Conservation (phyloP, 1,140 invertebrate genomes). For the Trichonephila clavipes region DNA sequence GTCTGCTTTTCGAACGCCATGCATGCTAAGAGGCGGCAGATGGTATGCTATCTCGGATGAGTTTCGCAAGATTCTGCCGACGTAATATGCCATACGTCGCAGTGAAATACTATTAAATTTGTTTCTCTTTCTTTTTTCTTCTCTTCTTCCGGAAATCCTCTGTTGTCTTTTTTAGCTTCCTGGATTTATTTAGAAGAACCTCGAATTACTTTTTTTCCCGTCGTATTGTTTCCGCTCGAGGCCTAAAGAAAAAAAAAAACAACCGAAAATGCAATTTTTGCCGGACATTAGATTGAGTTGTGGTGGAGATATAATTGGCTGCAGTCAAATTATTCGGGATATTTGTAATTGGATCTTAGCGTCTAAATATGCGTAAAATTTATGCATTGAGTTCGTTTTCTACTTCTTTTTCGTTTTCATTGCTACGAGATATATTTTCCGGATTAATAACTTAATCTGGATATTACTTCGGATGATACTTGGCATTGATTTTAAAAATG, state of each 20-base stretch:
- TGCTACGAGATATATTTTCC: too few species aligned
- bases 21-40: conserved; percentile 20
- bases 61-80: conserved; percentile 20
- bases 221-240: neutral
- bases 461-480: too few species aligned
- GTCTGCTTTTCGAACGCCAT: neutral
- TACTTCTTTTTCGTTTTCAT: too few species aligned
- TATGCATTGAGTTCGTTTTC: too few species aligned
- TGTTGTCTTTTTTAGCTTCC: conserved; percentile 33
- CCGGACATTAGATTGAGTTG: conserved; percentile 7
- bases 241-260: neutral
- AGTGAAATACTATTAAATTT: conserved; percentile 57
- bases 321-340: neutral
- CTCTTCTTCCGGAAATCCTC: conserved; percentile 33
- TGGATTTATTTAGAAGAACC: conserved; percentile 24
- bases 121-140: neutral
- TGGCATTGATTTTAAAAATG: too few species aligned
- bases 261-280: neutral
- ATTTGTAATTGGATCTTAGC: neutral
- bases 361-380: too few species aligned
- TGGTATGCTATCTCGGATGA: conserved; percentile 7
- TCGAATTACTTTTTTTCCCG: neutral
- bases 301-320: neutral
- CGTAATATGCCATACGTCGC: conserved; percentile 54
- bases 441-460: too few species aligned